These are phyloP conservation scores for Gymnosoma rotundatum DNA, from an alignment of 2,888 invertebrate species.

Conservation along the genomic window DNA sequence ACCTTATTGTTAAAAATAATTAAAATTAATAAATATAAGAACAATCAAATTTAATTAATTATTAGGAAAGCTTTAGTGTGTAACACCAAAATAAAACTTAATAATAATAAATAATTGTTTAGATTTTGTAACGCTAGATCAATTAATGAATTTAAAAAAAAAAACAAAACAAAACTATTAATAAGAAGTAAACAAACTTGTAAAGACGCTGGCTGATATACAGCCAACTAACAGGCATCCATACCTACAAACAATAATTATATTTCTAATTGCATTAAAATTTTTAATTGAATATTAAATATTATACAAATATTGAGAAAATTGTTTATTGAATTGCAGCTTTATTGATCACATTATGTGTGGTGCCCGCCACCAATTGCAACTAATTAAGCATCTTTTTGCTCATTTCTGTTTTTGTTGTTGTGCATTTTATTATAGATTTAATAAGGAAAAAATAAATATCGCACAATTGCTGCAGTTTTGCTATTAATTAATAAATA, in stretches of 20 bases:
- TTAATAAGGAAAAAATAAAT: constrained; percentile 61
- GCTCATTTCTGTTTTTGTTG: constrained; percentile 4
- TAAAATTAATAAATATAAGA: constrained; percentile 14
- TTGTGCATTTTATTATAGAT: constrained; percentile 45
- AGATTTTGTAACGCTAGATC: constrained; percentile 59
- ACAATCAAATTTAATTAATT: constrained; percentile 45
- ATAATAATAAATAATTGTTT: constrained; percentile 68
- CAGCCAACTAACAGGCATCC: constrained; percentile 18
- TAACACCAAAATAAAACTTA: constrained; percentile 58
- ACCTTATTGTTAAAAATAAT: constrained; percentile 11
- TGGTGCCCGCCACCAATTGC: constrained; percentile 55
- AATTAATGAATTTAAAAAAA: constrained; percentile 59
- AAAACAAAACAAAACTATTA: constrained; percentile 28
- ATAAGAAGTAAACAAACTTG: constrained; percentile 57
- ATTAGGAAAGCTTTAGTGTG: constrained; percentile 23
- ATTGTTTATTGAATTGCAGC: constrained; percentile 4
- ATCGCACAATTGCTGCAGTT: constrained; percentile 25
- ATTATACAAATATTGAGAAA: constrained; percentile 39
- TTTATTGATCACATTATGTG: constrained; percentile 31
- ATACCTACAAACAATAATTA: constrained; percentile 57
- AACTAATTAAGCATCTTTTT: constrained; percentile 67
- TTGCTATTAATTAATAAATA: constrained; percentile 43
- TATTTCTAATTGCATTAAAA: constrained; percentile 58
- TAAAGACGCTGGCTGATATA: constrained; percentile 21
- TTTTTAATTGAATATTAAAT: constrained; percentile 47